phyloP scores from a whole-genome alignment of 30 jellyfish, hydroid and myxozoan genomes.

The Cassiopea xamachana region DNA sequence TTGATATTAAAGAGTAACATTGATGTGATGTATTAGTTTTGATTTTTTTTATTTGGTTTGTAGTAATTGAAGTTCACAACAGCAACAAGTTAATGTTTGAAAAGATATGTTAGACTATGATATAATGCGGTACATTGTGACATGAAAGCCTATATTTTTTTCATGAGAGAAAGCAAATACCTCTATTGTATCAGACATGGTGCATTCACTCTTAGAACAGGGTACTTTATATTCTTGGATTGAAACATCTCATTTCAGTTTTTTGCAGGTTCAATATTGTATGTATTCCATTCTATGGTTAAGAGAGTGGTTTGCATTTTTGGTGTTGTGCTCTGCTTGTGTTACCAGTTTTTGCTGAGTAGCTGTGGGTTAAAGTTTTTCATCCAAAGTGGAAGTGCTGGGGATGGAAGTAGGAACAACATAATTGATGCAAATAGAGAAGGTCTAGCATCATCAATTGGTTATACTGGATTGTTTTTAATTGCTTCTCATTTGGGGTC shows the following conservation, averaged over 20 bases:
- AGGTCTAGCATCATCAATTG: conserved; percentile 80
- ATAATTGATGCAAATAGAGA: conserved; percentile 94
- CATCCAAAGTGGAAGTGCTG: conserved; percentile 67
- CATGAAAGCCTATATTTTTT: too few relatives aligned
- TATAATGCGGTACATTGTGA: too few relatives aligned
- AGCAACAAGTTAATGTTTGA: too few relatives aligned
- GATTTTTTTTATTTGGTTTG: too few relatives aligned
- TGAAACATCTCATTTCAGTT: not conserved
- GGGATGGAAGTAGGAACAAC: conserved; percentile 59
- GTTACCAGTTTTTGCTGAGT: conserved; percentile 60
- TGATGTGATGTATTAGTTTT: too few relatives aligned
- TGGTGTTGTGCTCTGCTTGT: conserved; percentile 34
- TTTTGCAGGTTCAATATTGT: conserved; percentile 13
- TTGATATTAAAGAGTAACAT: too few relatives aligned
- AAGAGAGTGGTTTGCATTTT: not conserved
- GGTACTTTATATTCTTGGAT: too few relatives aligned
- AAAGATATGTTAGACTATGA: too few relatives aligned
- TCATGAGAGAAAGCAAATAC: too few relatives aligned
- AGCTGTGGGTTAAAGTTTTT: conserved; percentile 48
- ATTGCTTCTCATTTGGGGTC: conserved; percentile 71
- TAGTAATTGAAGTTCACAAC: too few relatives aligned
- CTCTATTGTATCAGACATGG: too few relatives aligned
- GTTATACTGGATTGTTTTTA: conserved; percentile 68
- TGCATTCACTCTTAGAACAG: too few relatives aligned
- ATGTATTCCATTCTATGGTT: not conserved